phyloP scores from a whole-genome alignment of 2,888 invertebrate genomes.

The Mimachlamys varia region DNA sequence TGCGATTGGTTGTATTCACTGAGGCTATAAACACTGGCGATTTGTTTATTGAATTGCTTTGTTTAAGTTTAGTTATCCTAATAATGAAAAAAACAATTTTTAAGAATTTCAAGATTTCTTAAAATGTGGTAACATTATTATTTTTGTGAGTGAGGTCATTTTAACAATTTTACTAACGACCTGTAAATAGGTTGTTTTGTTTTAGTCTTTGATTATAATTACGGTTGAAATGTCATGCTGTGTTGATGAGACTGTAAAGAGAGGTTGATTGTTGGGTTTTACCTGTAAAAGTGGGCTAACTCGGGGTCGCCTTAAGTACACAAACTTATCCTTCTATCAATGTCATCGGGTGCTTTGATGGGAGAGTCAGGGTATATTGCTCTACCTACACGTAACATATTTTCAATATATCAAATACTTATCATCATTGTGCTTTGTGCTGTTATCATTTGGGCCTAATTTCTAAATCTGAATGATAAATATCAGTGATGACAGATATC shows the following conservation, averaged over 20 bases:
- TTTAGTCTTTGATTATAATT: background rate
- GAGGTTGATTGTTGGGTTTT: background rate
- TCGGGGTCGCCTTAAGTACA: background rate
- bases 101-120: background rate
- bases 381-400: background rate
- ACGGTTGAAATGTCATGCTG: background rate
- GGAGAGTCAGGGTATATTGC: background rate
- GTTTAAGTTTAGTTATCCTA: conserved; percentile 7
- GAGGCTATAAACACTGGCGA: background rate
- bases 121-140: background rate
- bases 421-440: too few species aligned
- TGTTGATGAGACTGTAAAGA: background rate
- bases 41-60: conserved; percentile 17
- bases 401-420: too few species aligned
- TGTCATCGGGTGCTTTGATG: conserved; percentile 2
- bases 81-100: background rate
- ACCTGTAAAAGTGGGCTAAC: background rate
- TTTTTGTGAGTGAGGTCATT: background rate
- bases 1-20: background rate
- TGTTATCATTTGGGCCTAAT: too few species aligned
- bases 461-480: too few species aligned
- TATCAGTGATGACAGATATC: too few species aligned
- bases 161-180: background rate
- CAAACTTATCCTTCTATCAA: background rate
- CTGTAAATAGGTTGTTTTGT: background rate